Base-by-base conservation (phyloP, 2,113 vertebrate species). In the Notechis scutatus region DNA sequence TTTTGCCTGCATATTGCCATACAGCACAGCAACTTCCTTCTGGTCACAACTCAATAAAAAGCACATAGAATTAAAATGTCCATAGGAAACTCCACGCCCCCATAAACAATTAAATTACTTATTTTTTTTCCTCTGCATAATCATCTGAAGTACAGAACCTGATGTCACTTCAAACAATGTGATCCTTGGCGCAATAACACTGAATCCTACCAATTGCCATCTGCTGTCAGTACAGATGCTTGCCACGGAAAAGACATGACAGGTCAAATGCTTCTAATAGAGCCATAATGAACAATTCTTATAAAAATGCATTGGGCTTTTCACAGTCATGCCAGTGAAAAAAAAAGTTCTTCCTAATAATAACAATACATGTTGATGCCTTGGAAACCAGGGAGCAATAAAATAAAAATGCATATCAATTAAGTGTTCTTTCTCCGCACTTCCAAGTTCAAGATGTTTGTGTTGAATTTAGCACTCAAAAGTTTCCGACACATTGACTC, bases 191-290 rank as follows among this genome's bases (percentile, higher is more conserved):
- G 9, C 42, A 45, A 64, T 50, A 91, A 18, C 64, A 81, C 57
- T 5, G 42, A 85, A 34, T 54, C 42, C 52, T 55, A 81, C 61
- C 2, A 7, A 55, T 39, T 85, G 61, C 90, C 52, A 56, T 85
- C 74, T 91, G 90, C 90, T 91, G 52, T 85, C 90, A 91, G 50
- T 85, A 55, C 21, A 85, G 90, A 55, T 91, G 69, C 90, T 34
- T 56, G 12, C 90, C 12, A 85, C n/a, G 50, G 42, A 34, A 55
- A 54, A 85, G 90, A 85, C 23, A 91, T 56, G 90, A 12, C 69
- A 85, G 69, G 90, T 91, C 90, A 85, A 54, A 91, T 55, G 90
- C 21, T 54, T 85, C 69, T 55, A 55, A 91, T 85, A 91, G 69
- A 91, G 14, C 52, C 69, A 42, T 12, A 21, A 54, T 39, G 90